A percentile compares a stretch with the other conserved stretches of the same genome.
Conservation (phyloP, 2,888 invertebrate species). For the Napeogenes inachia region DNA sequence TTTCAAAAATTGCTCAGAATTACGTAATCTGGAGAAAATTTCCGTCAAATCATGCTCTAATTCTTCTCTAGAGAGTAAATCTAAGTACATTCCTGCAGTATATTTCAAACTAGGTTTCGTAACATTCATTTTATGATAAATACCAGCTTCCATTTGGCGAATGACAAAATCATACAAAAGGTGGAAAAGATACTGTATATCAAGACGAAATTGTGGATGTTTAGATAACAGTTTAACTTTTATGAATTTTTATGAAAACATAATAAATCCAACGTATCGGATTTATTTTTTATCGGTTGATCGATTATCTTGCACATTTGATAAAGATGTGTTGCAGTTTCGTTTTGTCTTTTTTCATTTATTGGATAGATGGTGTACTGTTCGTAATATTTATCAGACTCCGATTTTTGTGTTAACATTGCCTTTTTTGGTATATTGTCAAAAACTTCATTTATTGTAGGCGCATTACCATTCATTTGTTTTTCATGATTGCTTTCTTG, state of each 20-base stretch:
- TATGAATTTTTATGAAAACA: conserved; percentile 16
- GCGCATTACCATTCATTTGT: no score
- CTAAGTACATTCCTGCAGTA: conserved; percentile 33
- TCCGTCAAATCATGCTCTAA: conserved; percentile 34
- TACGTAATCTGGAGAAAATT: conserved; percentile 36
- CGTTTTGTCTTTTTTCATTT: no score
- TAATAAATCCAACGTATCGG: not conserved
- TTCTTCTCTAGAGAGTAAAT: conserved; percentile 33
- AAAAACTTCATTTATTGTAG: no score
- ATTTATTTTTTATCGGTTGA: no score
- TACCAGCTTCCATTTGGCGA: conserved; percentile 34
- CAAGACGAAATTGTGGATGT: conserved; percentile 19
- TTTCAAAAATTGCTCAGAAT: conserved; percentile 36
- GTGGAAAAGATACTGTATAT: conserved; percentile 27
- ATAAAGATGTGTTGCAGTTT: no score
- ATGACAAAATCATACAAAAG: conserved; percentile 11
- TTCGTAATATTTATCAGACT: no score
- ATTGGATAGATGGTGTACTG: no score
- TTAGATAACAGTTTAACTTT: no score
- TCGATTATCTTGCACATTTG: no score
- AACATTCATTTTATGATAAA: conserved; percentile 34
- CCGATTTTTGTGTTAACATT: no score
- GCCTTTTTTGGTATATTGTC: conserved; percentile 9
- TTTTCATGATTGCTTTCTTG: no score
- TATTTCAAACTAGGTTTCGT: not conserved